A percentile compares a stretch with the other conserved stretches of the same genome.
phyloP scores from a whole-genome alignment of 2,113 vertebrate species.

The Hylia prasina region DNA sequence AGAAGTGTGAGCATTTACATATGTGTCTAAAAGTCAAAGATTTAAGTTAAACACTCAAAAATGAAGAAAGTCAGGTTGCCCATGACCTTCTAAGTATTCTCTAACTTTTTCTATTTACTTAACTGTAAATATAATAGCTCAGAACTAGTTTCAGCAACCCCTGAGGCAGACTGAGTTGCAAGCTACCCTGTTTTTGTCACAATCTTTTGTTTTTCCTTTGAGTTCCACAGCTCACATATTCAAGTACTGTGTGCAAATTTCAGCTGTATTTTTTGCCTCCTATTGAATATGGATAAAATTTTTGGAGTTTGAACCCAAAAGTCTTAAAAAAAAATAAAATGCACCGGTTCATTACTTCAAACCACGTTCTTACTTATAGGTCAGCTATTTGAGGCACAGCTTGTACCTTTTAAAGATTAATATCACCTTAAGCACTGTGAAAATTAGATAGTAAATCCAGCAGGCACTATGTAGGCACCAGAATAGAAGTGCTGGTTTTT shows the following conservation, averaged over 20 bases:
- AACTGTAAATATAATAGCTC: not conserved
- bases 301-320: not conserved
- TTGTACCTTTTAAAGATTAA: not conserved
- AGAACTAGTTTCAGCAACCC: not conserved
- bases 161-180: not conserved
- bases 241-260: not conserved
- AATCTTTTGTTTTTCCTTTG: not conserved
- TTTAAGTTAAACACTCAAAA: not conserved
- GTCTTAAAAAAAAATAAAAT: not conserved
- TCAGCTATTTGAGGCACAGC: not conserved
- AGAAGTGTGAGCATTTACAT: not conserved
- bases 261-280: not conserved
- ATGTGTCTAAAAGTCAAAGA: not conserved
- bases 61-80: not conserved
- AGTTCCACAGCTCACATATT: not conserved
- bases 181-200: not conserved
- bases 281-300: not conserved
- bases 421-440: not conserved
- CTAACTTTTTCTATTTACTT: not conserved
- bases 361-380: not conserved
- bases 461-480: not conserved
- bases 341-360: not conserved
- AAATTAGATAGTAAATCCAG: not conserved
- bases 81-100: not conserved
- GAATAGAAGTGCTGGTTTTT: not conserved